Percentiles rank a stretch among this genome's conserved stretches.
Evolutionary conservation across 2,113 vertebrate genomes (phyloP).

Genomic region (Aldabrachelys gigantea): DNA sequence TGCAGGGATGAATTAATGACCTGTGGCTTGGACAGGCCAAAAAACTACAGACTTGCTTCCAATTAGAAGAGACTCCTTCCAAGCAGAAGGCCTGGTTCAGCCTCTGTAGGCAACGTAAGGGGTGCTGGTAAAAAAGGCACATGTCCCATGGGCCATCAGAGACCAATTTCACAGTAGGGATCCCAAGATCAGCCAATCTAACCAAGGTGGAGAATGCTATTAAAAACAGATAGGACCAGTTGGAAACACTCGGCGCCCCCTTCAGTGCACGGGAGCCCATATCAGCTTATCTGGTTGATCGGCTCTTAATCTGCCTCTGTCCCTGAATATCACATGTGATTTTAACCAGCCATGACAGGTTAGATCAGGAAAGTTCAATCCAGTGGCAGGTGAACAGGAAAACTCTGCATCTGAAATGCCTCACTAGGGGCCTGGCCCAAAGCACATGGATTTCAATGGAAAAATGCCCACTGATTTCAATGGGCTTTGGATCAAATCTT

Average conservation of each 20-base stretch:
- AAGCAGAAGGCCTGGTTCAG: neutral
- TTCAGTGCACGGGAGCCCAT: fast-evolving
- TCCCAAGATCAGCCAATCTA: neutral
- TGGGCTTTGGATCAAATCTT: slow-evolving; percentile 1
- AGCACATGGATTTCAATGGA: neutral
- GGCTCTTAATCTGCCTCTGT: neutral
- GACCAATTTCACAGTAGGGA: neutral
- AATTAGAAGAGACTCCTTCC: neutral
- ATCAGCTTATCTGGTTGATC: slow-evolving; percentile 25
- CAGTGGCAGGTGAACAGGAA: neutral
- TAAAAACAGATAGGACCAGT: neutral
- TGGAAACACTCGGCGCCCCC: neutral
- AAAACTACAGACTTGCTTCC: neutral
- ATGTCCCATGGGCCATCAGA: neutral
- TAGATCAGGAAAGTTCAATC: neutral
- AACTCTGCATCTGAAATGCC: neutral
- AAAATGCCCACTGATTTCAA: neutral
- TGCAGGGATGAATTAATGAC: neutral
- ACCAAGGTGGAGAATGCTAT: neutral
- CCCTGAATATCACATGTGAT: neutral
- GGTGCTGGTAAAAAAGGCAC: neutral
- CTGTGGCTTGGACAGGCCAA: neutral
- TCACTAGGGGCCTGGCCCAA: neutral
- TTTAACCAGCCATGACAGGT: fast-evolving
- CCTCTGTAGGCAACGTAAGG: fast-evolving